Percentiles rank a stretch among this genome's conserved stretches.
phyloP scores from a whole-genome alignment of 35 echinoderm and acorn worm species.

The Ptychodera flava region DNA sequence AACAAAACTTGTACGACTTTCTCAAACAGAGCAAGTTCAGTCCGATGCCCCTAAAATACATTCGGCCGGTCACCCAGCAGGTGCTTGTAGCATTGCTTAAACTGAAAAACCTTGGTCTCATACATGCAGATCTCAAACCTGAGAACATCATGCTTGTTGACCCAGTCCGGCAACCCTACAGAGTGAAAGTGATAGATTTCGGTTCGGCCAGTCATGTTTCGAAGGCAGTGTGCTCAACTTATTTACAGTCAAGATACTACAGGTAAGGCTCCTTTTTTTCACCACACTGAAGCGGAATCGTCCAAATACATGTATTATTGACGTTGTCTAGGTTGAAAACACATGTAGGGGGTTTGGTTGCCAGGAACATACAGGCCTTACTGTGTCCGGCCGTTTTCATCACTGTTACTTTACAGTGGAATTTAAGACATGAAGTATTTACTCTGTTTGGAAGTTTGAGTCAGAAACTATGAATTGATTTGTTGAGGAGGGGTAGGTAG shows the following conservation, averaged over 20 bases:
- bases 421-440: too few relatives aligned
- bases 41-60: conserved; percentile 89
- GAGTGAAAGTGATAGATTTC: conserved; percentile 98
- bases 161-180: conserved; percentile 83
- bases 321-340: too few relatives aligned
- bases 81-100: conserved; percentile 90
- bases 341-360: too few relatives aligned
- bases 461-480: too few relatives aligned
- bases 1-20: conserved; percentile 97
- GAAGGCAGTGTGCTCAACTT: conserved; percentile 95
- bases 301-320: too few relatives aligned
- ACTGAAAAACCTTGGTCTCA: conserved; percentile 83
- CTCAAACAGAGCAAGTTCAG: conserved; percentile 98
- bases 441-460: too few relatives aligned
- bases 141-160: conserved; percentile 98
- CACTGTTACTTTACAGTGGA: too few relatives aligned
- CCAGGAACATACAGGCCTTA: too few relatives aligned
- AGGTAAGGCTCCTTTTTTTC: conserved; percentile 77
- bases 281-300: too few relatives aligned
- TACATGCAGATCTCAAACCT: conserved; percentile 98
- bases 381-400: too few relatives aligned
- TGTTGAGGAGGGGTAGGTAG: too few relatives aligned
- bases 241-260: conserved; percentile 94
- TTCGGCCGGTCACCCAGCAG: conserved; percentile 88
- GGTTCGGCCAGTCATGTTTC: conserved; percentile 99